These are phyloP conservation scores for Hippopotamus amphibius DNA, from an alignment of 2,113 vertebrate species.

Conservation along the genomic window DNA sequence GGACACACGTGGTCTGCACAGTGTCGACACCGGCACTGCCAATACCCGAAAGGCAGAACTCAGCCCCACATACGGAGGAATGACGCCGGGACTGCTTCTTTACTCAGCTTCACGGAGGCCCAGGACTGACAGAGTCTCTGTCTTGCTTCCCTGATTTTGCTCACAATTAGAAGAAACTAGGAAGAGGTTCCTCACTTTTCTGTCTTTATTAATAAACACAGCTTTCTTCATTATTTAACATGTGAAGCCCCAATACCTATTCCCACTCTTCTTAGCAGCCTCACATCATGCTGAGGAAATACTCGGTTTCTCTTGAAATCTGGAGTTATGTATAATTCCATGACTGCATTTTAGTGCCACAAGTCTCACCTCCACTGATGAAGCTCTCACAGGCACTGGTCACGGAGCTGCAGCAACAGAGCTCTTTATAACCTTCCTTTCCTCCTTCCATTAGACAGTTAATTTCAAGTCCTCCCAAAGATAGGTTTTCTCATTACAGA, in stretches of 20 bases:
- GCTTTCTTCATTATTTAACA: background rate
- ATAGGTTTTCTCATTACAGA: background rate
- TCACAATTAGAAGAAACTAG: background rate
- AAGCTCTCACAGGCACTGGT: background rate
- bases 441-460: background rate
- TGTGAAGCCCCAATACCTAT: background rate
- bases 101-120: background rate
- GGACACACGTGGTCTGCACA: background rate
- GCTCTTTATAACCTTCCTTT: background rate
- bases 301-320: background rate
- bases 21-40: fast-evolving
- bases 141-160: background rate
- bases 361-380: background rate
- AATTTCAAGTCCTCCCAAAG: background rate
- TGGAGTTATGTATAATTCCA: no score
- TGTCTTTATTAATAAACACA: background rate
- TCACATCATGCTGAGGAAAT: background rate
- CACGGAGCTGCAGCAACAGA: background rate
- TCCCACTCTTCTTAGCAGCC: background rate
- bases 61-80: fast-evolving
- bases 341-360: background rate
- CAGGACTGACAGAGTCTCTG: no score
- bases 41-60: background rate
- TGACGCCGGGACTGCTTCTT: background rate
- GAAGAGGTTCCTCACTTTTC: background rate